Percentiles rank a stretch among this genome's conserved stretches.
Conservation (phyloP, 2,113 vertebrate genomes). For the Ageneiosus marmoratus region DNA sequence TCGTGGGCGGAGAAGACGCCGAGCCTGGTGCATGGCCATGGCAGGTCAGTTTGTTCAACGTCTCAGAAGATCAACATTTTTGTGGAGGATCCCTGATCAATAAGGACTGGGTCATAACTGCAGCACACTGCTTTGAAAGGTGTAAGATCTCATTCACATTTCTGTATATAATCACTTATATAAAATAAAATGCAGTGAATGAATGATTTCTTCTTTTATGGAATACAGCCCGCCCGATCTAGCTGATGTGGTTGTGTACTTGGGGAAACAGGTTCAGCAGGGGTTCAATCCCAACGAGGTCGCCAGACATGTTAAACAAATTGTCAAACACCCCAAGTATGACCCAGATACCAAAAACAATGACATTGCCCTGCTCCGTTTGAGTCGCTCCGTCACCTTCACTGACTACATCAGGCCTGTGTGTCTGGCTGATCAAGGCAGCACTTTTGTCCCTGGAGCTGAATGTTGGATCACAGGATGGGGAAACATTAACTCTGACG, state of each 20-base stretch:
- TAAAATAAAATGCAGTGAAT: conserved; percentile 24
- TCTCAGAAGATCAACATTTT: conserved; percentile 10
- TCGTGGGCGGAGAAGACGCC: conserved; percentile 22
- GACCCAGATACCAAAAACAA: conserved; percentile 46
- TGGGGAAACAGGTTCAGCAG: conserved; percentile 42
- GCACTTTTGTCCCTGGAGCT: conserved; percentile 41
- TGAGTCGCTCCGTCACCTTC: conserved; percentile 48
- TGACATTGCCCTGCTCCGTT: conserved; percentile 73
- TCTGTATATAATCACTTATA: neutral
- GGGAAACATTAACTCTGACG: conserved; percentile 54
- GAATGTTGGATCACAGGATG: conserved; percentile 68
- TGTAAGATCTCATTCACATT: neutral
- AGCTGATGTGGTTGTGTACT: neutral
- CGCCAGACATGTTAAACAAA: accelerated
- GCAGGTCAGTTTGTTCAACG: conserved; percentile 43
- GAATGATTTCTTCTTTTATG: neutral
- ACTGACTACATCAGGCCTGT: conserved; percentile 62
- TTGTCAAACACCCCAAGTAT: conserved; percentile 58
- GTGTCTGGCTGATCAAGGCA: conserved; percentile 69
- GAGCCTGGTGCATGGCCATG: conserved; percentile 23
- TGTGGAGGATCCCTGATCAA: conserved; percentile 45
- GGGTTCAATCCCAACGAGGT: conserved; percentile 1
- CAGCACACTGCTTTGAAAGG: conserved; percentile 37
- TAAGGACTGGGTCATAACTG: conserved; percentile 38
- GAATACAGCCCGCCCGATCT: neutral